Evolutionary conservation across 2,888 invertebrate species (phyloP).

Genomic region (Hymenopus coronatus): DNA sequence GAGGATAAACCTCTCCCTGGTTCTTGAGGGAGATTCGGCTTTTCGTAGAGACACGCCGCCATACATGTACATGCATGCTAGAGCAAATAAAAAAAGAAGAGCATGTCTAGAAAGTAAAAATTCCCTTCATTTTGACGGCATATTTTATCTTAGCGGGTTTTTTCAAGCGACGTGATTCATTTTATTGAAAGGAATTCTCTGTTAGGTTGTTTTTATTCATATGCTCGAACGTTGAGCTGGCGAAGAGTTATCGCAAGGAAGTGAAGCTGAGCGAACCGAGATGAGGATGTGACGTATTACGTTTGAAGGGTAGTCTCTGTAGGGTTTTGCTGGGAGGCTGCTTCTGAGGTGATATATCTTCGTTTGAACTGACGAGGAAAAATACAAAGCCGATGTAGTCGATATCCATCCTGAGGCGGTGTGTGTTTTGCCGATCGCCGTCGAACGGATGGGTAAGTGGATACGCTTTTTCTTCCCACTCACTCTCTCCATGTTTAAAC

Average conservation of each 20-base stretch:
- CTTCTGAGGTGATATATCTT: neutral
- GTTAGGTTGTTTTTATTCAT: neutral
- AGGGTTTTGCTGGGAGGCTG: neutral
- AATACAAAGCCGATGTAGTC: neutral
- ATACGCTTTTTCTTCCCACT: neutral
- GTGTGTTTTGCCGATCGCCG: neutral
- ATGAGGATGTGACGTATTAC: neutral
- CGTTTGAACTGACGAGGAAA: slow-evolving; percentile 7
- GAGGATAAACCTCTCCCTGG: no score
- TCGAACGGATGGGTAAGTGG: neutral
- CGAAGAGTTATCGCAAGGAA: neutral
- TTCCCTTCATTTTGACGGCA: no score
- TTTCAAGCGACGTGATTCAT: neutral
- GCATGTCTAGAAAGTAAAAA: no score
- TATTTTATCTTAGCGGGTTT: no score
- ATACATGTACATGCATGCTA: no score
- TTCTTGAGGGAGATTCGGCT: no score
- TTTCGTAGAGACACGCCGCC: no score
- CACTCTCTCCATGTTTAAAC: neutral
- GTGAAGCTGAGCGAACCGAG: neutral
- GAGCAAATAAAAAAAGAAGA: no score
- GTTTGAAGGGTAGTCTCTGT: neutral
- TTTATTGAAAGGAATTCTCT: neutral
- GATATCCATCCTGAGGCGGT: neutral
- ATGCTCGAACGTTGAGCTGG: neutral